Evolutionary conservation across 2,888 invertebrate species (phyloP), one percentile per base, ranked within the genome.

Genomic region (Drosophila trichaetosa): DNA sequence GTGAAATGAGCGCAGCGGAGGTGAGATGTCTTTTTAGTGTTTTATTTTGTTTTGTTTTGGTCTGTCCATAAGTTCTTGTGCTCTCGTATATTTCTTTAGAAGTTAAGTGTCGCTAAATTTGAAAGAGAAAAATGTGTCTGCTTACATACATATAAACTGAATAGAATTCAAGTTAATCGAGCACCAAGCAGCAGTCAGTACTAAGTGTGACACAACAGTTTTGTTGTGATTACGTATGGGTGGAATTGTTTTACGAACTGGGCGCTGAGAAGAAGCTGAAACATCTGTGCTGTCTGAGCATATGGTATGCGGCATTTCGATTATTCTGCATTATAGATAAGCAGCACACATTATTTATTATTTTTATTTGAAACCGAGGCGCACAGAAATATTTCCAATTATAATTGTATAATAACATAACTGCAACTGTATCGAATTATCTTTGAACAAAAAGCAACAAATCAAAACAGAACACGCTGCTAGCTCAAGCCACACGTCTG

Each of bases 1-100:
- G 51, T 18, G 31, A 69, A 51, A 81, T 88, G 89, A 81, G 87
- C 53, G 68, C 40, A n/a, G 11, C 64, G 36, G 81, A 83, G 89
- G 87, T 83, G 65, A 83, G 88, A 11, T 31, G 34, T 13, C 11
- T 27, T 10, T 1, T 38, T 21, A 10, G 2, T 49, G 24, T 34
- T 5, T 29, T 48, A 34, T 34, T 40, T 40, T 21, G 38, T 65
- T 46, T 46, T 60, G 29, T 31, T 36, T 49, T 66, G 18, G 29
- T 54, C 4, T 27, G 36, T n/a, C 7, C 6, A 36, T 18, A 54
- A 36, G 54, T 54, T 54, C 27, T n/a, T n/a, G 29, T n/a, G 27
- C 51, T 38, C 21, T 54, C 27, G 38, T n/a, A 38, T 40, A 46
- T 13, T 57, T n/a, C 36, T n/a, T 8, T 16, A 33, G 46, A 27